phyloP scores from a whole-genome alignment of 2,113 vertebrate species.

The Eonycteris spelaea region DNA sequence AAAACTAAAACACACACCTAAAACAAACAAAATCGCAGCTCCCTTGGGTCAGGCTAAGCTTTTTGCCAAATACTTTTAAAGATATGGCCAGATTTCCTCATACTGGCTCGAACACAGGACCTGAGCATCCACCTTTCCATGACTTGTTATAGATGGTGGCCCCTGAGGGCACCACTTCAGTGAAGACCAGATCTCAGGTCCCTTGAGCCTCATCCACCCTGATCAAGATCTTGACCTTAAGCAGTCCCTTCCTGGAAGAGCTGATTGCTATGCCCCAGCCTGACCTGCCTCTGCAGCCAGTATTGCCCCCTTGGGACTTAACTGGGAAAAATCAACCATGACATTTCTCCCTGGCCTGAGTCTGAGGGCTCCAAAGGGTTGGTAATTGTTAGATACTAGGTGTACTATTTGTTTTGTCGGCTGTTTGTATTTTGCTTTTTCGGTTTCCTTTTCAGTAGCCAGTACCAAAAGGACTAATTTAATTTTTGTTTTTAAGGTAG shows the following conservation, averaged over 20 bases:
- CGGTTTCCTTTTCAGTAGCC: not conserved
- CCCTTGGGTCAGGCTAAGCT: not conserved
- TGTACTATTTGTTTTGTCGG: not conserved
- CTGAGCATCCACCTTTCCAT: not conserved
- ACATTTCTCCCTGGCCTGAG: not conserved
- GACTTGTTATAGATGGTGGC: not conserved
- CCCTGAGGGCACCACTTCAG: not conserved
- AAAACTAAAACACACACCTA: not conserved
- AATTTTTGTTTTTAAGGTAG: slow-evolving; percentile 19
- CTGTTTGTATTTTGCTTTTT: not conserved
- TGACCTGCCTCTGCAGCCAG: not conserved
- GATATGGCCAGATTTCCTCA: not conserved
- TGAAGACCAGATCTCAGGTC: not conserved
- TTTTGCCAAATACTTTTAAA: not conserved
- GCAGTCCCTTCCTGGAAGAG: not conserved
- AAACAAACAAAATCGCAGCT: not conserved
- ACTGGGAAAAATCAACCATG: not conserved
- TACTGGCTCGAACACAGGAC: no score
- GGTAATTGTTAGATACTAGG: not conserved
- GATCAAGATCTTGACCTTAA: not conserved
- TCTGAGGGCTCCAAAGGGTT: not conserved
- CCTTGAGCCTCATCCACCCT: not conserved
- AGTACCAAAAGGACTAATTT: not conserved
- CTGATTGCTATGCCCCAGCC: not conserved
- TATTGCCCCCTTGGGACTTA: not conserved